Percentiles rank a stretch among this genome's conserved stretches.
Evolutionary conservation across 2,113 vertebrate genomes (phyloP).

Genomic region (Physeter macrocephalus): DNA sequence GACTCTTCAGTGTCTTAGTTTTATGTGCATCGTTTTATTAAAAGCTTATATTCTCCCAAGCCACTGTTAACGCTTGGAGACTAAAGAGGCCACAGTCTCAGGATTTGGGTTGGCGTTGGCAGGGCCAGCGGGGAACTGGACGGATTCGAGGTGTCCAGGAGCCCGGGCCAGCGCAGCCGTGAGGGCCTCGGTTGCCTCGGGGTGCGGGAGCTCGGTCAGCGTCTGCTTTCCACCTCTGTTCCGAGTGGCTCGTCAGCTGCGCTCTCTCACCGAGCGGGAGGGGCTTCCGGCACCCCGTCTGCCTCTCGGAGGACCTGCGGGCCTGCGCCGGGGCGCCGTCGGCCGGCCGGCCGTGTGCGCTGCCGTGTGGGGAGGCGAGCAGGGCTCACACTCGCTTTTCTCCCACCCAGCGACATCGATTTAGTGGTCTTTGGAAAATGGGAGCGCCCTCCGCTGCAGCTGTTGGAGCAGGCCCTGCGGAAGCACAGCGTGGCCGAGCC

Average conservation of each 20-base stretch:
- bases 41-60: not conserved
- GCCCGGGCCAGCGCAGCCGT: not conserved
- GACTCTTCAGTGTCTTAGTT: not conserved
- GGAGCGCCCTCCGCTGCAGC: slow-evolving; percentile 93
- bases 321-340: accelerated
- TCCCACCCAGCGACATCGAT: slow-evolving; percentile 92
- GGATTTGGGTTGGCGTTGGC: not conserved
- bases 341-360: accelerated
- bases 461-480: slow-evolving; percentile 93
- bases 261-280: not conserved
- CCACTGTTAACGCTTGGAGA: not conserved
- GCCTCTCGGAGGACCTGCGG: not conserved
- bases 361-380: accelerated
- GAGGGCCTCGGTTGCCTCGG: not conserved
- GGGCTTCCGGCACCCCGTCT: accelerated
- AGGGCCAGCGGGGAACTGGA: not conserved
- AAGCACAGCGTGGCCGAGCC: slow-evolving; percentile 95
- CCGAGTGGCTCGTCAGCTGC: accelerated
- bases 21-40: not conserved
- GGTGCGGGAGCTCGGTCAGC: accelerated
- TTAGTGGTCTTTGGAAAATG: slow-evolving; percentile 98
- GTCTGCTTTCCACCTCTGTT: not conserved
- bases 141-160: not conserved
- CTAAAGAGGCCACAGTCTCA: not conserved
- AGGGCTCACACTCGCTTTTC: not conserved